Evolutionary conservation across 2,113 vertebrate species (phyloP), one percentile per base, ranked within the genome.

Genomic region (Platysteira castanea): DNA sequence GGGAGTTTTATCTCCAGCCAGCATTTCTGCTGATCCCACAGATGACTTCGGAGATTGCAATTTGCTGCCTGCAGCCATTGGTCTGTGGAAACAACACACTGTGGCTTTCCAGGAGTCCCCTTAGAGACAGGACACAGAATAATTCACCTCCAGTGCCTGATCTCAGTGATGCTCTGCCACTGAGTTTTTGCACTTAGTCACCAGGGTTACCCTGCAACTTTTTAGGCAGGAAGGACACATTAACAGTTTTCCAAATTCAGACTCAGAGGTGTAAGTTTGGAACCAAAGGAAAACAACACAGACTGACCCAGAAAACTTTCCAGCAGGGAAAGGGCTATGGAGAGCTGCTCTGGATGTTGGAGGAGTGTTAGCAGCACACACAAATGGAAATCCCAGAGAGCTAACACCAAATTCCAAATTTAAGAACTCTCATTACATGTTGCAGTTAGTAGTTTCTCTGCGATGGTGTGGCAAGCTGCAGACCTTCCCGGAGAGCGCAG

Each of bases 261-360:
- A 64, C 21, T 30, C 39, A 35, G 56, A 59, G 24, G 19, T 50
- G 0, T 42, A 59, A 49, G 22, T 56, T 39, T 63, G 35, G 33
- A 70, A 77, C 31, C 8, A 59, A 75, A 87, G 10, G 19, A 53
- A 84, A 84, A 44, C 1, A 70, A 56, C 22, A 30, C 26, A 57
- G 46, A 17, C 17, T 24, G 37, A 84, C 53, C 53, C 84, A 89
- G 82, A 87, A 91, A 93, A 13, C 20, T 61, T 82, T 78, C 35
- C 69, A 75, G 70, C 26, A 85, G 57, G 52, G 27, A 65, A 84
- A 27, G 31, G 49, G 33, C 60, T 87, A 10, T 24, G 39, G 27
- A 69, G 20, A 75, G 14, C 56, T 39, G n/a, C 65, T 69, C 30
- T 53, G 44, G 68, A 42, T 15, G 1, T 0, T 0, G 1, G 2